These are phyloP conservation scores for Pseudorhombus dupliciocellatus DNA, from an alignment of 2,113 vertebrate species.

Conservation along the genomic window DNA sequence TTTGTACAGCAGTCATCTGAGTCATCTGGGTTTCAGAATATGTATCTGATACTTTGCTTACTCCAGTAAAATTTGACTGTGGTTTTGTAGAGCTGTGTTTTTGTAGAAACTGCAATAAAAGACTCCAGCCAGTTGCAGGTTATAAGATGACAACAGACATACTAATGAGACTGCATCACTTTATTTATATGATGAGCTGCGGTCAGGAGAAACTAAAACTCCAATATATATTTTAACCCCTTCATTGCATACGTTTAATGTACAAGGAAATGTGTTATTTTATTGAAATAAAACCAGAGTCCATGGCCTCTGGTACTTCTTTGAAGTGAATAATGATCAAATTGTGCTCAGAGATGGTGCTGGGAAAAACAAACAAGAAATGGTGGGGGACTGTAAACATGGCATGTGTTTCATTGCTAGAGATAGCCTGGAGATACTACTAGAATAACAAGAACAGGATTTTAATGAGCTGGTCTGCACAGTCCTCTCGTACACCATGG, in stretches of 20 bases:
- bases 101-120: conserved; percentile 18
- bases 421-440: neutral
- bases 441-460: neutral
- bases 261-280: neutral
- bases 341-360: neutral
- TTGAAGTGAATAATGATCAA: neutral
- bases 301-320: neutral
- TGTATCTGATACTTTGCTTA: conserved; percentile 52
- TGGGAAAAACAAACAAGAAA: neutral
- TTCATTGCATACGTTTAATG: neutral
- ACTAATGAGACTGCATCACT: neutral
- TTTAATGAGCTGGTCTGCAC: neutral
- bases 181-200: neutral
- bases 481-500: neutral
- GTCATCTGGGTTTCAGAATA: conserved; percentile 57
- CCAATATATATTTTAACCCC: too few relatives aligned
- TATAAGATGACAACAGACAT: neutral
- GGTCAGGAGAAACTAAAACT: neutral
- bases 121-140: too few relatives aligned
- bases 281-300: neutral
- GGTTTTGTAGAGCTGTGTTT: conserved; percentile 34
- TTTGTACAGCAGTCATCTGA: conserved; percentile 55
- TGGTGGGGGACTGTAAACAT: neutral
- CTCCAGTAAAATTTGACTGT: conserved; percentile 44
- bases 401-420: neutral